Evolutionary conservation across 2,113 vertebrate genomes (phyloP).

Genomic region (Pristiophorus japonicus): DNA sequence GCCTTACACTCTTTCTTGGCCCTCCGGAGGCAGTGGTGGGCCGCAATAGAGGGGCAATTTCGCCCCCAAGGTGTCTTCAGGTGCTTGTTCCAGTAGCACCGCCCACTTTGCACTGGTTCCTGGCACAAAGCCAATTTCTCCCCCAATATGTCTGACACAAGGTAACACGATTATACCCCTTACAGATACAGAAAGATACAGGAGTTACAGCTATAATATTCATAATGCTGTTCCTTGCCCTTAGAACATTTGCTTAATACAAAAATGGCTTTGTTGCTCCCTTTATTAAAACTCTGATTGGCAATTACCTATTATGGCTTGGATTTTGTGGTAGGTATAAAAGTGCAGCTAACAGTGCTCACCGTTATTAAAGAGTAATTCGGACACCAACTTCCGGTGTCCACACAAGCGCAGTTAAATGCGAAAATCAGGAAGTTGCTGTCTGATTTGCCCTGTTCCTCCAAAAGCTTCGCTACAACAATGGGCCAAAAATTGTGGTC

Average conservation of each 20-base stretch:
- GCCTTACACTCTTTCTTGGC: too few relatives aligned
- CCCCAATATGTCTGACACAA: background rate
- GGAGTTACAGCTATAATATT: background rate
- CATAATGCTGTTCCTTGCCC: background rate
- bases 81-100: too few relatives aligned
- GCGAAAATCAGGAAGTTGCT: background rate
- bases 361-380: background rate
- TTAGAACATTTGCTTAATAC: background rate
- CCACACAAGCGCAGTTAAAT: background rate
- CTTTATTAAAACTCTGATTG: background rate
- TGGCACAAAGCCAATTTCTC: background rate
- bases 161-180: background rate
- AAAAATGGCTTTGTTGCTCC: background rate
- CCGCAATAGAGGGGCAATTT: too few relatives aligned
- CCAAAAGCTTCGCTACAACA: background rate
- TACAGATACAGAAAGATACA: background rate
- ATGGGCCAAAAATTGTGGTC: too few relatives aligned
- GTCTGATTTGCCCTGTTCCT: background rate
- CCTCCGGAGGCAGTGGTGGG: too few relatives aligned
- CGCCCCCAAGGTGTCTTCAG: too few relatives aligned
- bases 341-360: background rate
- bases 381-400: background rate
- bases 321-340: background rate
- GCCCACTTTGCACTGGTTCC: background rate
- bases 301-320: background rate